phyloP scores from a whole-genome alignment of 35 echinoderm and acorn worm genomes.

The Anneissia japonica region DNA sequence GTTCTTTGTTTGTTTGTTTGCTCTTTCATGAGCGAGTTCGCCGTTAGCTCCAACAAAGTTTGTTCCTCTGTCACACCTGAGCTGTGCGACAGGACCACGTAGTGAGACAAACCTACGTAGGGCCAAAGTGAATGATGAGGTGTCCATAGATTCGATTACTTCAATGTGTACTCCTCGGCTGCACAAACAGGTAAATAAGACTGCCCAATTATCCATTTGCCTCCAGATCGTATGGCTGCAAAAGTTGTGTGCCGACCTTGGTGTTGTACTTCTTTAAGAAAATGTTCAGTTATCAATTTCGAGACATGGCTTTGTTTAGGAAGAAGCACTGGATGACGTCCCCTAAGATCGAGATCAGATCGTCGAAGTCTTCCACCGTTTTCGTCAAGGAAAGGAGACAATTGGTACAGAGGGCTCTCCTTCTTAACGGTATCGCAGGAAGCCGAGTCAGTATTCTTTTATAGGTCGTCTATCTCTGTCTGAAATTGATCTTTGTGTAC shows the following conservation, averaged over 20 bases:
- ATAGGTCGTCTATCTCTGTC: background rate
- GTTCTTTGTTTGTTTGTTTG: background rate
- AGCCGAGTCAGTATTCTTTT: too few relatives aligned
- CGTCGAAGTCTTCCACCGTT: slow-evolving; percentile 35
- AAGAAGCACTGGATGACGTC: slow-evolving; percentile 48
- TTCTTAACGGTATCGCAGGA: background rate
- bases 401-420: background rate
- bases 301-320: slow-evolving; percentile 46
- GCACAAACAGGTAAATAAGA: slow-evolving; percentile 26
- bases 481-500: slow-evolving; percentile 34
- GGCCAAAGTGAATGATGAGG: background rate
- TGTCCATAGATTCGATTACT: slow-evolving; percentile 26
- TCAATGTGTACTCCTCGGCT: too few relatives aligned
- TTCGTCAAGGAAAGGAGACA: slow-evolving; percentile 30
- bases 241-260: slow-evolving; percentile 22
- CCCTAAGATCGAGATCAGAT: slow-evolving; percentile 18
- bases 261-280: slow-evolving; percentile 16
- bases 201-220: slow-evolving; percentile 9
- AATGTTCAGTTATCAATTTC: slow-evolving; percentile 9
- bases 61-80: slow-evolving; percentile 17
- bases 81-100: background rate
- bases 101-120: background rate
- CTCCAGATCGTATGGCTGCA: background rate
- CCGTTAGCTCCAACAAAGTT: slow-evolving; percentile 13
- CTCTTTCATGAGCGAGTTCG: background rate